phyloP scores from a whole-genome alignment of 2,113 vertebrate species.

The Pelecanoides urinatrix region DNA sequence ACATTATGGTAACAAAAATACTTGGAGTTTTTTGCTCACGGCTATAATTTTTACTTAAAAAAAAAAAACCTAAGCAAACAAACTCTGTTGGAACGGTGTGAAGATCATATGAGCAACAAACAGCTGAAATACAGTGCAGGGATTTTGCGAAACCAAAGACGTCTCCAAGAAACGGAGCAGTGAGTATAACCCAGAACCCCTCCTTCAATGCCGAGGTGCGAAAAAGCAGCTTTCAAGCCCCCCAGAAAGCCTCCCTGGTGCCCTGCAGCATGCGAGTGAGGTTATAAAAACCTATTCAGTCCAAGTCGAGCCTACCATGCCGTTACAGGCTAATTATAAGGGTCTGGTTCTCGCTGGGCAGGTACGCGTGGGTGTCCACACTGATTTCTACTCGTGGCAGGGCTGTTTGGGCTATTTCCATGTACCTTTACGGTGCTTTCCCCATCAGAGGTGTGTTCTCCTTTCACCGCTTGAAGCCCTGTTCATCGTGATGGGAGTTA shows the following conservation, averaged over 20 bases:
- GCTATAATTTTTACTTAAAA: not conserved
- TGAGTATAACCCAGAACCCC: not conserved
- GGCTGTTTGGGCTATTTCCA: not conserved
- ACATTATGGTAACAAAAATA: not conserved
- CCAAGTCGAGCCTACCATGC: not conserved
- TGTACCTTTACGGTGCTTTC: not conserved
- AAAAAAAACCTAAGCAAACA: not conserved
- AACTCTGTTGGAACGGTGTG: not conserved
- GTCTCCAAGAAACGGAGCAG: not conserved
- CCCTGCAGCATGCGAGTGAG: fast-evolving
- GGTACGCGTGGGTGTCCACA: not conserved
- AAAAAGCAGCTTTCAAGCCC: not conserved
- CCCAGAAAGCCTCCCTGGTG: not conserved
- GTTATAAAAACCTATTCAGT: not conserved
- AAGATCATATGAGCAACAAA: not conserved
- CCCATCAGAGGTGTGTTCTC: not conserved
- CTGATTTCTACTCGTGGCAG: not conserved
- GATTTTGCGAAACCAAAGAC: not conserved
- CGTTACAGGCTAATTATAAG: fast-evolving
- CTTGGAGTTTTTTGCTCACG: not conserved
- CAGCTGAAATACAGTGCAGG: not conserved
- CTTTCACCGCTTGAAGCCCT: not conserved
- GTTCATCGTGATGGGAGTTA: not conserved
- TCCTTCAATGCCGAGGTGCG: not conserved
- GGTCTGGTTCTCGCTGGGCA: not conserved